Conservation (phyloP, 92 coral and sea anemone species). For the Epizoanthus stellaris region DNA sequence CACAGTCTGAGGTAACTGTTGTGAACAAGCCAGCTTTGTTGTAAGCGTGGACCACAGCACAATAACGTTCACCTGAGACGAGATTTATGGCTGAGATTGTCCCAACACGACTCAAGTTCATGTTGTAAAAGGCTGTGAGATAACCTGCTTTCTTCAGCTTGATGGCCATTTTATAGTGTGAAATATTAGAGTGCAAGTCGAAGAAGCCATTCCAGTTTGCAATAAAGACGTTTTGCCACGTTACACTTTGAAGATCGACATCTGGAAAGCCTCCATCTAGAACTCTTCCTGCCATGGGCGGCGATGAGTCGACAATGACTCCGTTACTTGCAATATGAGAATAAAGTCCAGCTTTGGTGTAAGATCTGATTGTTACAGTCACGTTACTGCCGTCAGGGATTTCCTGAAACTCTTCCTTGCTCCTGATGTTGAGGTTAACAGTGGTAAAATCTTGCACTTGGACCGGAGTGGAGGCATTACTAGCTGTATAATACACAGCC, state of each 20-base stretch:
- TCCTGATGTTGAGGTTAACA: slow-evolving; percentile 52
- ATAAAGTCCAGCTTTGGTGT: slow-evolving; percentile 85
- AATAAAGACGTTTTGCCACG: slow-evolving; percentile 76
- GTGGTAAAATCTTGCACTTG: slow-evolving; percentile 61
- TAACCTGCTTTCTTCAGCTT: slow-evolving; percentile 59
- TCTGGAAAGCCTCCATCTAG: slow-evolving; percentile 68
- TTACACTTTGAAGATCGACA: slow-evolving; percentile 68
- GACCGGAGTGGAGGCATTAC: slow-evolving; percentile 25
- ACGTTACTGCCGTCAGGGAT: slow-evolving; percentile 10
- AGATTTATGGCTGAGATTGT: slow-evolving; percentile 64
- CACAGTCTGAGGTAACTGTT: slow-evolving; percentile 83
- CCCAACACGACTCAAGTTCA: slow-evolving; percentile 58
- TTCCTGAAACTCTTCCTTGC: too few relatives aligned
- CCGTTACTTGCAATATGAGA: slow-evolving; percentile 85
- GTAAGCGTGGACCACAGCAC: slow-evolving; percentile 85
- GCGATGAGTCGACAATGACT: slow-evolving; percentile 77
- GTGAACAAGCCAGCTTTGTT: slow-evolving; percentile 77
- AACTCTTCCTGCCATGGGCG: slow-evolving; percentile 67
- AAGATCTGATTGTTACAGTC: slow-evolving; percentile 66
- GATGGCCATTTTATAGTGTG: slow-evolving; percentile 70
- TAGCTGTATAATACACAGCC: slow-evolving; percentile 67
- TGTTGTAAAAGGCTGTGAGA: slow-evolving; percentile 56
- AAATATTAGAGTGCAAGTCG: slow-evolving; percentile 78
- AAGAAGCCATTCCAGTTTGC: slow-evolving; percentile 86
- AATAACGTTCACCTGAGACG: slow-evolving; percentile 81